Conservation (phyloP, 2,888 invertebrate genomes). For the Phyllotreta striolata region DNA sequence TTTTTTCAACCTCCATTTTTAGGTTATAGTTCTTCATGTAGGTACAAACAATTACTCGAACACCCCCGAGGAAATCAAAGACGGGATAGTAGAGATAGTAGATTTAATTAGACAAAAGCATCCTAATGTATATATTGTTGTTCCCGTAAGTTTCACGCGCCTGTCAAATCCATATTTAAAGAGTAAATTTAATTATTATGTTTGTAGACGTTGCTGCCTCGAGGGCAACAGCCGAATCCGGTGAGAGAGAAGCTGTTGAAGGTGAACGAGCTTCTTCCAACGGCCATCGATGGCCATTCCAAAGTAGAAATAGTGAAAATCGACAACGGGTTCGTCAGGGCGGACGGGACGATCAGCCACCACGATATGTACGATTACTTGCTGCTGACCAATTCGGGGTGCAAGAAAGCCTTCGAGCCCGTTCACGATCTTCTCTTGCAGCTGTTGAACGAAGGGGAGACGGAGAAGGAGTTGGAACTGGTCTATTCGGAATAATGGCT, state of each 20-base stretch:
- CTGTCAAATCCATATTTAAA: slow-evolving; percentile 4
- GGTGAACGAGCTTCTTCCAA: slow-evolving; percentile 77
- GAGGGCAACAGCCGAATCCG: slow-evolving; percentile 85
- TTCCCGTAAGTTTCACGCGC: slow-evolving; percentile 76
- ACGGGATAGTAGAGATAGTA: slow-evolving; percentile 82
- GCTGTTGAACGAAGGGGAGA: slow-evolving; percentile 78
- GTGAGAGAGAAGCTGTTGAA: slow-evolving; percentile 78
- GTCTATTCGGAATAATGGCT: slow-evolving; percentile 2
- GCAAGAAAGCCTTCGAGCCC: slow-evolving; percentile 86
- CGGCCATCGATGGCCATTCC: slow-evolving; percentile 67
- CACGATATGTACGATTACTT: slow-evolving; percentile 94
- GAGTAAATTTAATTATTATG: slow-evolving; percentile 18
- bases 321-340: slow-evolving; percentile 80
- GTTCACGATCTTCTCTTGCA: slow-evolving; percentile 82
- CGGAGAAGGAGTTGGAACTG: slow-evolving; percentile 76
- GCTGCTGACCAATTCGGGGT: slow-evolving; percentile 85
- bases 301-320: slow-evolving; percentile 81
- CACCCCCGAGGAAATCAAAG: slow-evolving; percentile 80
- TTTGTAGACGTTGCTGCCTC: slow-evolving; percentile 84
- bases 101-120: slow-evolving; percentile 77
- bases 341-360: slow-evolving; percentile 81
- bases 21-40: slow-evolving; percentile 86
- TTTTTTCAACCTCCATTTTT: slow-evolving; percentile 43
- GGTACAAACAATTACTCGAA: slow-evolving; percentile 89
- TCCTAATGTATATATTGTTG: slow-evolving; percentile 80